These are phyloP conservation scores for Apis florea DNA, from an alignment of 1,140 invertebrate genomes.

Conservation along the genomic window DNA sequence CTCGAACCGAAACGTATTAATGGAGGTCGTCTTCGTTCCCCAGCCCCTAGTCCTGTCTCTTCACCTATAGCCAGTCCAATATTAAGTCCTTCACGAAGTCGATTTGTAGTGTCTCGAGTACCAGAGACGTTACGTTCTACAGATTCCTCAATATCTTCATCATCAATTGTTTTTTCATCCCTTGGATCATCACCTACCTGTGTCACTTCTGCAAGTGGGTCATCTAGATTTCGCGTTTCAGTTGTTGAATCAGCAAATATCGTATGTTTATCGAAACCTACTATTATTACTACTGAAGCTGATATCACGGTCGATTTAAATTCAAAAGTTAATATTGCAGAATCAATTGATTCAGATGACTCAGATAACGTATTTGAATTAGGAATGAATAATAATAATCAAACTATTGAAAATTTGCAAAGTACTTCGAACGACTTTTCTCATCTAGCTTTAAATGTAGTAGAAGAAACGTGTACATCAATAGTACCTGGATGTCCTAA, in stretches of 20 bases:
- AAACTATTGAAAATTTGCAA: background rate
- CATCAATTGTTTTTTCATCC: constrained; percentile 64
- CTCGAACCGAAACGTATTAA: constrained; percentile 80
- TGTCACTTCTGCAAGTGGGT: constrained; percentile 60
- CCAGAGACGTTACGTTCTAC: constrained; percentile 76
- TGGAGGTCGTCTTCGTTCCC: constrained; percentile 83
- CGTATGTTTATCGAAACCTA: constrained; percentile 43
- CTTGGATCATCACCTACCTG: constrained; percentile 61
- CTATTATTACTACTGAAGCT: constrained; percentile 53
- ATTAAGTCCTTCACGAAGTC: constrained; percentile 81
- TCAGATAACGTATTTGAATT: constrained; percentile 49
- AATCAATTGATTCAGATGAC: constrained; percentile 59
- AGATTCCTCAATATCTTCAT: constrained; percentile 68
- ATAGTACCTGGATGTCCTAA: background rate
- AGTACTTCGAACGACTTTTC: constrained; percentile 9
- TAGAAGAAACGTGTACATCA: background rate
- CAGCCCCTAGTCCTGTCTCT: constrained; percentile 85
- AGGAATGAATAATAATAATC: constrained; percentile 16
- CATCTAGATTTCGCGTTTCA: constrained; percentile 70
- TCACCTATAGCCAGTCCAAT: constrained; percentile 86
- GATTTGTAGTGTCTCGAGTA: constrained; percentile 83
- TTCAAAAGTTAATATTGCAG: constrained; percentile 42
- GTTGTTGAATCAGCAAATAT: constrained; percentile 60
- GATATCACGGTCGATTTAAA: constrained; percentile 61
- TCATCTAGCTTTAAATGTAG: constrained; percentile 1